Base-by-base conservation (phyloP, 2,888 invertebrate genomes). In the Acleris holmiana region DNA sequence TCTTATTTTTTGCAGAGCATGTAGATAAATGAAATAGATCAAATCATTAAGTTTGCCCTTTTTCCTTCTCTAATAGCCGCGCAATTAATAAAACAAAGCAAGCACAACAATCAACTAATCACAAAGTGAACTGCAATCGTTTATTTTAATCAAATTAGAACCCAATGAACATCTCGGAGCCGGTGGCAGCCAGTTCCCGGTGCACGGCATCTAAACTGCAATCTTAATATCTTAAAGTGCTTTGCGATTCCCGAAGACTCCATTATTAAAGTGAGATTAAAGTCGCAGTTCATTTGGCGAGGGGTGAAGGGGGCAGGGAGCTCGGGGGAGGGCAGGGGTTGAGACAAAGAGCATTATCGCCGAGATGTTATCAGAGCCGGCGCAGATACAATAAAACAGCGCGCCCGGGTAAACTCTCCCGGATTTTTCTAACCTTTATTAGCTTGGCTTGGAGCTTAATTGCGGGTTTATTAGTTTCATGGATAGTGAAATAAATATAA, bases 241-340 rank as follows among this genome's bases (percentile, higher is more conserved):
- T 64, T 63, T 41, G 47, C 58, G 58, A 48, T 58, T 64, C 25
- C 57, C 53, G 51, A 63, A 65, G 54, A 48, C 54, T 49, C 41
- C 64, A 59, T 59, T 64, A 64, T 64, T 64, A 59, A 65, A 59
- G 59, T 49, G 64, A 59, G 64, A 65, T 65, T 65, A 65, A 65
- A 65, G 54, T 65, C 64, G 64, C 59, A 65, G 64, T 65, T 65
- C 64, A 65, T 65, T 65, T 65, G 59, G 64, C 29, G 29, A 17
- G 49, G 63, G 48, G 21, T 4, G 25, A 8, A 10, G 17, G 23
- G 18, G 23, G 56, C 10, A n/a, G 15, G 48, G n/a, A 0, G 7
- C n/a, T 25, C 7, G 7, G 25, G 25, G 51, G 46, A 40, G 23
- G 54, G 25, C 29, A 13, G 48, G 49, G 23, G 64, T 49, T 49